Conservation (phyloP, 2,888 invertebrate genomes). For the Antheraea yamamai region DNA sequence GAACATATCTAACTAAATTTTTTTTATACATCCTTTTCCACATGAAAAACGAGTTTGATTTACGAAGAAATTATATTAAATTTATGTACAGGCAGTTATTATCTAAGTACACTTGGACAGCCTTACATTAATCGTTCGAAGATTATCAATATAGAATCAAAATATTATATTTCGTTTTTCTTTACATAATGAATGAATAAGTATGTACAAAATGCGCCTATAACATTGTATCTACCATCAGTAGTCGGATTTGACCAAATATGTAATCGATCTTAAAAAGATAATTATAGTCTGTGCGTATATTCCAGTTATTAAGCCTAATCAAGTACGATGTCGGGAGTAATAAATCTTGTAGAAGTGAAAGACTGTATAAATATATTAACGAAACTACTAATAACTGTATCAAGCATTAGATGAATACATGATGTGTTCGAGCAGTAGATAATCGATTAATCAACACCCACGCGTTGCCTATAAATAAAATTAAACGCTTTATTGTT, state of each 20-base stretch:
- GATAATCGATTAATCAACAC: conserved; percentile 59
- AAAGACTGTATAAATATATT: not conserved
- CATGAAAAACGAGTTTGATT: not conserved
- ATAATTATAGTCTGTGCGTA: not conserved
- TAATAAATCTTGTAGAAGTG: not conserved
- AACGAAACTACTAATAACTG: conserved; percentile 22
- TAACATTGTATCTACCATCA: no score
- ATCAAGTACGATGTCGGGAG: not conserved
- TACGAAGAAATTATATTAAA: not conserved
- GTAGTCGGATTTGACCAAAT: no score
- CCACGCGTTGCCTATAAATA: conserved; percentile 72
- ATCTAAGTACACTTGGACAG: no score
- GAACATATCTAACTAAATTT: no score
- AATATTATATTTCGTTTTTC: no score
- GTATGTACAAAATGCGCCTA: no score
- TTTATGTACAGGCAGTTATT: no score
- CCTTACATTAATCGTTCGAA: no score
- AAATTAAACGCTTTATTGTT: conserved; percentile 74
- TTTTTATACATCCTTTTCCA: no score
- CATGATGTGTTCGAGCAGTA: conserved; percentile 53
- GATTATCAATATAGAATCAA: no score
- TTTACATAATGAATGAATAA: no score
- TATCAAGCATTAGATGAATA: conserved; percentile 41
- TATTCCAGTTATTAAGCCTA: not conserved
- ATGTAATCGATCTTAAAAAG: no score